Base-by-base conservation (phyloP, 2,113 vertebrate genomes). In the Alexandromys fortis region DNA sequence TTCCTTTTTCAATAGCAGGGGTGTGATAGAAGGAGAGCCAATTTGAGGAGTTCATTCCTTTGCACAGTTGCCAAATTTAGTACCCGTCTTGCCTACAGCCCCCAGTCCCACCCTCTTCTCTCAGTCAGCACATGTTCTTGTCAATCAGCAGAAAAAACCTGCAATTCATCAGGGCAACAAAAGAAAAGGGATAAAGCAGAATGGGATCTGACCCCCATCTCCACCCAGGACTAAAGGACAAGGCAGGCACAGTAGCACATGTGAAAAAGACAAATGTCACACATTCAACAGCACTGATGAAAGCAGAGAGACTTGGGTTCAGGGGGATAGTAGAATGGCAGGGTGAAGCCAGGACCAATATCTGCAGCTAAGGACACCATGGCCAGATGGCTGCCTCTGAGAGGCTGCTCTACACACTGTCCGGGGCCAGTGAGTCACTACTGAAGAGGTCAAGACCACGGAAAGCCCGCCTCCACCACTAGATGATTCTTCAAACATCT, bases 101-200 rank as follows among this genome's bases (percentile, higher is more conserved):
- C 94, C 70, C 70, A 76, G 47, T 75, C 75, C 86, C 72, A 58
- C 4, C 72, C 78, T 13, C 92, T 86, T 65, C 77, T 75, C 88
- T 75, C 17, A 10, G n/a, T 75, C 35, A 92, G 86, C 98, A 97
- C 33, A 1, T 0, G 19, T 55, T 94, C 95, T 65, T 86, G 92
- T 97, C 98, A 94, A 87, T 98, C 97, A 98, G 61, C 68, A 63
- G 65, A 67, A 86, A 61, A 96, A 96, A 96, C 73, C 0, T 94
- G 86, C 73, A 78, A 91, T 49, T 96, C 82, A 81, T 86, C 83
- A 81, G 47, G 70, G 72, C 70, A 86, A 61, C n/a, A 91, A 70
- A 68, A 87, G 90, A 86, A 42, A 90, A 77, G 30, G 61, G 83
- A 52, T 42, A 70, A 61, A 55, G 72, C 26, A 75, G 42, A 35